Evolutionary conservation across 2,797 vertebrate species (phyloP).

Genomic region (Danio kyathit): DNA sequence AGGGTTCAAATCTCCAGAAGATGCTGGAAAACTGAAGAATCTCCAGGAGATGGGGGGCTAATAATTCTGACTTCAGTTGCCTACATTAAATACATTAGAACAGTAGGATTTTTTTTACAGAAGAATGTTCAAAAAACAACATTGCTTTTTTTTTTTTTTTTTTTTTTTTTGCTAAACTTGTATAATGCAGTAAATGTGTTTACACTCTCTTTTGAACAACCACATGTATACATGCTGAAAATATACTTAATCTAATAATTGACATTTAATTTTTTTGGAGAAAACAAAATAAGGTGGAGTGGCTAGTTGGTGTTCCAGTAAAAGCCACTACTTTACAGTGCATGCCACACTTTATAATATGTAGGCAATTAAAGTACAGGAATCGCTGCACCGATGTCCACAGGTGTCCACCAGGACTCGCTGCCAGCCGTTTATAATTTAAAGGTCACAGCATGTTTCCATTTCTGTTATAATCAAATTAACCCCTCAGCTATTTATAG

Average conservation of each 20-base stretch:
- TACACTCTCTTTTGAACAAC: background rate
- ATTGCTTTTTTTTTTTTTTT: no score
- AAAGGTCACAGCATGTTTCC: constrained; percentile 73
- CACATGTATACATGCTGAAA: background rate
- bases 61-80: no score
- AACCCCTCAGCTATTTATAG: constrained; percentile 70
- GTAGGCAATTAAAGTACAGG: constrained; percentile 8
- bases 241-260: no score
- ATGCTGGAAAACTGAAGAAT: no score
- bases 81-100: no score
- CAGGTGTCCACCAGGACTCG: constrained; percentile 67
- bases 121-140: background rate
- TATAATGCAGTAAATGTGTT: background rate
- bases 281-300: background rate
- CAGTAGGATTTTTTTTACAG: no score
- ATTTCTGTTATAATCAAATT: constrained; percentile 77
- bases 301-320: background rate
- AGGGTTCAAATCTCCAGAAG: no score
- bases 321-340: background rate
- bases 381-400: constrained; percentile 45
- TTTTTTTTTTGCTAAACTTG: no score
- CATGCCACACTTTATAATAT: constrained; percentile 21
- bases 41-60: no score
- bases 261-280: background rate
- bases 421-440: constrained; percentile 71